Conservation (phyloP, 2,113 vertebrate genomes). For the Myrmophylax atrothorax region DNA sequence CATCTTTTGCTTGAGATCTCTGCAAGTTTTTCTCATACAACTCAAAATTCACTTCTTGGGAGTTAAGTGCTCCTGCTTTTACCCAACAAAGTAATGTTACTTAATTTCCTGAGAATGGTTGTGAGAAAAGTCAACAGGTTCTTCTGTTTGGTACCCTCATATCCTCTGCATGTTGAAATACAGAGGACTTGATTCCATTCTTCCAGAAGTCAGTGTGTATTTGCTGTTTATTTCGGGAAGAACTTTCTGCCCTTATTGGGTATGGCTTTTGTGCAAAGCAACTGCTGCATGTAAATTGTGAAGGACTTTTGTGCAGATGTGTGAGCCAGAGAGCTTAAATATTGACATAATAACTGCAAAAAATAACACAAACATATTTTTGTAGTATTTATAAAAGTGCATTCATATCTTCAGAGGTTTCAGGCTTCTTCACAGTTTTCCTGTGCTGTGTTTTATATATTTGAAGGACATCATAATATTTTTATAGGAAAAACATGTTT, state of each 20-base stretch:
- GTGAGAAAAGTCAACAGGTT: neutral
- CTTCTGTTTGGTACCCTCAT: neutral
- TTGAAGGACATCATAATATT: constrained; percentile 71
- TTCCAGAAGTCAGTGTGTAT: neutral
- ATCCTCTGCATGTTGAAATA: neutral
- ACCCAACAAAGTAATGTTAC: neutral
- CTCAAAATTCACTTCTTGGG: neutral
- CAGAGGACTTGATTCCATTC: neutral
- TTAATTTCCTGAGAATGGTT: neutral
- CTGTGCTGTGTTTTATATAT: constrained; percentile 46
- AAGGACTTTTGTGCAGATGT: neutral
- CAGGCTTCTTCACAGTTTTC: constrained; percentile 39
- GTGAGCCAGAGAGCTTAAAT: constrained; percentile 1
- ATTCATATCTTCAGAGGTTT: constrained; percentile 12
- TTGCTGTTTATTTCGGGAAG: neutral
- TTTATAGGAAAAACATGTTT: constrained; percentile 67
- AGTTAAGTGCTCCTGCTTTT: neutral
- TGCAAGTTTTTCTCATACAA: neutral
- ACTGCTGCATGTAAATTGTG: neutral
- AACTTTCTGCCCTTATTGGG: neutral
- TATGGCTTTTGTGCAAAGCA: neutral
- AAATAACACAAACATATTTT: constrained; percentile 37
- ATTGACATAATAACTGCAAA: constrained; percentile 16
- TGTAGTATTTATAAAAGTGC: constrained; percentile 27
- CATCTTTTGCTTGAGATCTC: neutral